Base-by-base conservation (phyloP, 2,888 invertebrate species). In the Drosophila sordidapex region DNA sequence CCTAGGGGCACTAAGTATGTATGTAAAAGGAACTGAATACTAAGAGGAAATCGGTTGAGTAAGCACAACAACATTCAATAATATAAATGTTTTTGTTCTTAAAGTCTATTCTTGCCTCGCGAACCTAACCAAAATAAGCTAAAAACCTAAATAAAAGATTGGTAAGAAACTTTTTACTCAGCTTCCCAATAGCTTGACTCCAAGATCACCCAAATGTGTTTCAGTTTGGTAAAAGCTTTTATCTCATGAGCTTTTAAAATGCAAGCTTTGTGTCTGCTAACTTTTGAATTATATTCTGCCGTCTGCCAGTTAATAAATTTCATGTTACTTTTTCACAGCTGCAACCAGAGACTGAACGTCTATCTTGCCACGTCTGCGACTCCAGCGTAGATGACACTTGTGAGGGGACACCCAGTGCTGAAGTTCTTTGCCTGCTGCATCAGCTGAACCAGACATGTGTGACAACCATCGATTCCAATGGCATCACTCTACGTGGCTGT, bases 401-500 rank as follows among this genome's bases (percentile, higher is more conserved):
- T 62, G 90, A 85, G 40, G 4, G 5, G 0, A 10, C 59, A 0
- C 92, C 92, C 1, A 46, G 77, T 8, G 46, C 79, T 0, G 4
- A 69, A 0, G 33, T 53, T 6, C 29, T 83, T 1, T 92, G 92
- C 51, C 72, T 86, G 15, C 70, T 82, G 10, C 88, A 91, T 60
- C 64, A 73, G 0, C 2, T 27, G 0, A 35, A 62, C 2, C 85
- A 92, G 43, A 62, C 64, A 2, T 92, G 92, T 65, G 76, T 91
- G n/a, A 79, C 85, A 4, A 58, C 56, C 8, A 52, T 92, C 4
- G 82, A 81, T 11, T 2, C 6, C 7, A 33, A 73, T 10, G 91
- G 87, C 11, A 63, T 75, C 36, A 92, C 92, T 0, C 33, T 81
- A 4, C 92, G 92, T 6, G 92, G 91, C 25, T 92, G 92, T 60